Evolutionary conservation across 2,113 vertebrate species (phyloP), one percentile per base, ranked within the genome.

Genomic region (Pardalotus punctatus): DNA sequence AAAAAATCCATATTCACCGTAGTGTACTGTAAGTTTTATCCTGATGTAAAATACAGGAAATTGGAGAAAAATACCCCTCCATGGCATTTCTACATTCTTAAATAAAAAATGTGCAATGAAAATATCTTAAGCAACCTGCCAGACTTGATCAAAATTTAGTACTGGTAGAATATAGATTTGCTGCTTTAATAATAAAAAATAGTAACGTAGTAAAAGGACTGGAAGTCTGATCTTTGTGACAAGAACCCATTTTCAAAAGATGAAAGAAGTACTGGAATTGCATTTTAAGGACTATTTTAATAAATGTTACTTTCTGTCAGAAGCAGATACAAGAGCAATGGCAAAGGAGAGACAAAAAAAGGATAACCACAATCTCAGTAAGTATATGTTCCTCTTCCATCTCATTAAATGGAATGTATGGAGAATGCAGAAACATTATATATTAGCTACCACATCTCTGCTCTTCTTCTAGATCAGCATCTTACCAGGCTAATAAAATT

Each of bases 281-380:
- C 57, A 48, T 91, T 42, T 33, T 93, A 81, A 97, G 38, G 53
- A 38, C 38, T 73, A 20, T 92, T 95, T 96, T 83, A 96, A 97
- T 96, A 94, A 77, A 80, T 97, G 54, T 97, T 94, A 31, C 76
- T 98, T 97, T 97, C 93, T 90, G 85, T 97, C 98, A 99, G 99
- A 99, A 97, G 98, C 97, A 51, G 99, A 99, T 98, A 99, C 98
- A 66, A 98, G 98, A 97, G 98, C 99, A 92, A 98, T 99, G 97
- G 98, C 98, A 96, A 99, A 99, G 98, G 99, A 99, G 95, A 98
- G 99, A 85, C 99, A 99, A 98, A 99, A 99, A 96, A 99, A 99
- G 97, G 99, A 99, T 97, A 99, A 99, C 96, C 99, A 99, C 93
- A 99, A 99, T 91, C 98, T 99, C 96, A 99, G 99, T 99, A 93